phyloP scores from a whole-genome alignment of 2,113 vertebrate species.

The Etheostoma spectabile region DNA sequence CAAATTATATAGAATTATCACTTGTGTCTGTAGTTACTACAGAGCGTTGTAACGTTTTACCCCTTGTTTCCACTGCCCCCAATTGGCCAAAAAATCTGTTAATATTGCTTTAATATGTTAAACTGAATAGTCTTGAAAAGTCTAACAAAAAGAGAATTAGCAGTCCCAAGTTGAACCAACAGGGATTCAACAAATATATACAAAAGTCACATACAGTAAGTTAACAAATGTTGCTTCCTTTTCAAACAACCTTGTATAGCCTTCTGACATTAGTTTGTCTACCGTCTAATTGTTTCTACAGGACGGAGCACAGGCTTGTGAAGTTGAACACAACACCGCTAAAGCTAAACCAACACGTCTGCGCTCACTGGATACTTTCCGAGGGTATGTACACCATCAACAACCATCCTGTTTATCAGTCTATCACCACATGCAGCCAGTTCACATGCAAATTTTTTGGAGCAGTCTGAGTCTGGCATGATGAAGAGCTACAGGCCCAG shows the following conservation, averaged over 20 bases:
- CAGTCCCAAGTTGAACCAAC: neutral
- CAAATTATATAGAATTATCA: neutral
- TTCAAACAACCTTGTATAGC: neutral
- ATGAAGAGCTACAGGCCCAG: constrained; percentile 68
- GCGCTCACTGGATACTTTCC: constrained; percentile 80
- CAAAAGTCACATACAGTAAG: neutral
- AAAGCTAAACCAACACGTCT: constrained; percentile 70
- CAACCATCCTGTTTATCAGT: constrained; percentile 43
- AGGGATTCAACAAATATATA: neutral
- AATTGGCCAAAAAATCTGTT: neutral
- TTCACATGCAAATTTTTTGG: constrained; percentile 65
- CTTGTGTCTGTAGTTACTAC: neutral
- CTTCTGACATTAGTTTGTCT: constrained; percentile 9
- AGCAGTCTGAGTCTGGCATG: constrained; percentile 50
- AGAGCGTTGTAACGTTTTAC: neutral
- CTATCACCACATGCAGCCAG: constrained; percentile 56
- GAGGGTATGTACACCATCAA: constrained; percentile 77
- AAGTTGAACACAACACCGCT: constrained; percentile 18
- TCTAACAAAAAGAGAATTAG: neutral
- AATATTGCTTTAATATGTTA: neutral
- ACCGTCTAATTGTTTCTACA: constrained; percentile 22
- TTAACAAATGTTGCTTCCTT: neutral
- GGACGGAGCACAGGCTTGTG: constrained; percentile 24
- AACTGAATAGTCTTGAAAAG: neutral
- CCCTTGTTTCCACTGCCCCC: neutral